Evolutionary conservation across 2,888 invertebrate species (phyloP).

Genomic region (Rutpela maculata): DNA sequence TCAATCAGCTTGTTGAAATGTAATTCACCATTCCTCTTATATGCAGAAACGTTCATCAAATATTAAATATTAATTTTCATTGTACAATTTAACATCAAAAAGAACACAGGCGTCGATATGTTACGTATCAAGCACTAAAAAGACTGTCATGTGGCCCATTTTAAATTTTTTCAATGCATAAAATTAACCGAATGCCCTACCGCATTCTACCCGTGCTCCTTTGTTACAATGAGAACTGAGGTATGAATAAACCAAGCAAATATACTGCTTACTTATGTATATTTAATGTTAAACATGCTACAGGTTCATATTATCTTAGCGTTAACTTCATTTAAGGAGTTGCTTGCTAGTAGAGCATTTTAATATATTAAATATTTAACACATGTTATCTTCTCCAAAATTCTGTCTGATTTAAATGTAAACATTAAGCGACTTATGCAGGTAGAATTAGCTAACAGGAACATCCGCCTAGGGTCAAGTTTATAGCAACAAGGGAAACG

Average conservation of each 20-base stretch:
- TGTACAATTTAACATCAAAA: no score
- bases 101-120: no score
- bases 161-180: not conserved
- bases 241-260: conserved; percentile 1
- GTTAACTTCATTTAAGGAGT: not conserved
- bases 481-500: not conserved
- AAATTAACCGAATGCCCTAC: not conserved
- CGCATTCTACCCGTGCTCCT: not conserved
- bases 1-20: no score
- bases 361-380: not conserved
- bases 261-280: not conserved
- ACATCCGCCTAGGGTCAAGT: not conserved
- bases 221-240: not conserved
- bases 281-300: not conserved
- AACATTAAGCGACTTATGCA: not conserved
- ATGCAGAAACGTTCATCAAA: no score
- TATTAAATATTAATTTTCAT: no score
- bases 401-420: not conserved
- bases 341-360: not conserved
- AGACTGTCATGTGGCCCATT: not conserved
- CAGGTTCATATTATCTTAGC: not conserved
- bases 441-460: not conserved
- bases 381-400: not conserved
- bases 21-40: no score
- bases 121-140: no score